Evolutionary conservation across 2,888 invertebrate genomes (phyloP).

Genomic region (Nymphalis polychloros): DNA sequence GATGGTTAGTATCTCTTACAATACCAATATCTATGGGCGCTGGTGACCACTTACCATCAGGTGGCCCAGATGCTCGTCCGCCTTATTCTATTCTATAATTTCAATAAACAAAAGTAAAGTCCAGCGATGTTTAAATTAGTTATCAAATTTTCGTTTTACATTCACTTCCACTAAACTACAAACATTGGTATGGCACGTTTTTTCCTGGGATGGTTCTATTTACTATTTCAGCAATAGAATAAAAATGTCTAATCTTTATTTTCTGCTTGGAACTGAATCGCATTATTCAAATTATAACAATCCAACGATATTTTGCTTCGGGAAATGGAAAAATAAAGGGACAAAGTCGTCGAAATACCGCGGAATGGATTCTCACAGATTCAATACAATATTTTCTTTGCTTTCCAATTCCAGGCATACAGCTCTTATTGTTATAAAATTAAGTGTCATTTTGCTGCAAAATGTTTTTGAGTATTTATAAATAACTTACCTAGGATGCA

Average conservation of each 20-base stretch:
- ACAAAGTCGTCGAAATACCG: conserved; percentile 7
- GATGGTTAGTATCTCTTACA: too few relatives aligned
- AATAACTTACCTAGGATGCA: conserved; percentile 1
- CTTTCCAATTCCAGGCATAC: neutral
- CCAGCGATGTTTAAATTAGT: too few relatives aligned
- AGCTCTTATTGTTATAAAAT: neutral
- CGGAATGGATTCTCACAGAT: conserved; percentile 1
- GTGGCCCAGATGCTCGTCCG: too few relatives aligned
- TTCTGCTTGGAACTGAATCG: conserved; percentile 4
- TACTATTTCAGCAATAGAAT: neutral
- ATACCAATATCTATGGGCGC: too few relatives aligned
- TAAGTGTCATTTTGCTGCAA: neutral
- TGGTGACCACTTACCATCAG: too few relatives aligned
- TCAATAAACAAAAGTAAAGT: too few relatives aligned
- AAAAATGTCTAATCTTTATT: conserved; percentile 7
- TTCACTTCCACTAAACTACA: too few relatives aligned
- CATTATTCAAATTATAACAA: conserved; percentile 12
- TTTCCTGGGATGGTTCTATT: neutral
- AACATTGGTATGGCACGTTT: too few relatives aligned
- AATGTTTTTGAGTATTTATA: neutral
- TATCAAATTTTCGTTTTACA: too few relatives aligned
- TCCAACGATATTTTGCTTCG: conserved; percentile 5
- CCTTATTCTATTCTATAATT: too few relatives aligned
- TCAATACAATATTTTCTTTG: neutral
- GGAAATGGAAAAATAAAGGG: conserved; percentile 12